phyloP scores from a whole-genome alignment of 2,113 vertebrate genomes.

The Saimiri boliviensis region DNA sequence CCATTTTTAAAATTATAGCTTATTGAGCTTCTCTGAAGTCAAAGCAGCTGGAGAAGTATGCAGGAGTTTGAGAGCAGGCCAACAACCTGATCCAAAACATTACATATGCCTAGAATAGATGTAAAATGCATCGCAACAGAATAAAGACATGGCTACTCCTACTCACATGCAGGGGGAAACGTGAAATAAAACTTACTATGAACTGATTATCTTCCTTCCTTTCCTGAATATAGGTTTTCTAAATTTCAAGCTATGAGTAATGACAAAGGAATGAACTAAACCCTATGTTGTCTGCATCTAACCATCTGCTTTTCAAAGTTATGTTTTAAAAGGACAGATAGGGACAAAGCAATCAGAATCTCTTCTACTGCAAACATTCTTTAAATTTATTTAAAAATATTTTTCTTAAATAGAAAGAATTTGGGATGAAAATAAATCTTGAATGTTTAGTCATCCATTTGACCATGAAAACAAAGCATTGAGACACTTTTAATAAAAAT shows the following conservation, averaged over 20 bases:
- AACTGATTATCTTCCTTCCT: conserved; percentile 52
- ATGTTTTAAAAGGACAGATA: conserved; percentile 39
- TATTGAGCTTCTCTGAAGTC: conserved; percentile 26
- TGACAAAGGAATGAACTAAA: conserved; percentile 59
- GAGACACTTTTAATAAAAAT: conserved; percentile 64
- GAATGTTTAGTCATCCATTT: conserved; percentile 26
- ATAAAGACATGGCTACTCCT: neutral
- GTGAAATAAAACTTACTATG: conserved; percentile 39
- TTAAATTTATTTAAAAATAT: conserved; percentile 13
- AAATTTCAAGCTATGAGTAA: conserved; percentile 58
- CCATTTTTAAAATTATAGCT: conserved; percentile 32
- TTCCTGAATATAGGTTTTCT: conserved; percentile 42
- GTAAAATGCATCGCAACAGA: neutral
- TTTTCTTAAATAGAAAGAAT: conserved; percentile 31
- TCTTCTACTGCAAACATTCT: conserved; percentile 47
- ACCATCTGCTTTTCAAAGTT: conserved; percentile 63
- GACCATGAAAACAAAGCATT: conserved; percentile 54
- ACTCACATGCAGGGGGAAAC: neutral
- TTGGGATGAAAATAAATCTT: conserved; percentile 63
- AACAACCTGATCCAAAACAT: conserved; percentile 36
- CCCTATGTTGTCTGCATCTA: conserved; percentile 46
- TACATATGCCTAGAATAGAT: conserved; percentile 5
- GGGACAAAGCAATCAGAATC: conserved; percentile 25
- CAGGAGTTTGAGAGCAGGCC: conserved; percentile 30
- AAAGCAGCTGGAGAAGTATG: conserved; percentile 35